Conservation (phyloP, 30 jellyfish, hydroid and myxozoan species). For the Rhopilema esculentum region DNA sequence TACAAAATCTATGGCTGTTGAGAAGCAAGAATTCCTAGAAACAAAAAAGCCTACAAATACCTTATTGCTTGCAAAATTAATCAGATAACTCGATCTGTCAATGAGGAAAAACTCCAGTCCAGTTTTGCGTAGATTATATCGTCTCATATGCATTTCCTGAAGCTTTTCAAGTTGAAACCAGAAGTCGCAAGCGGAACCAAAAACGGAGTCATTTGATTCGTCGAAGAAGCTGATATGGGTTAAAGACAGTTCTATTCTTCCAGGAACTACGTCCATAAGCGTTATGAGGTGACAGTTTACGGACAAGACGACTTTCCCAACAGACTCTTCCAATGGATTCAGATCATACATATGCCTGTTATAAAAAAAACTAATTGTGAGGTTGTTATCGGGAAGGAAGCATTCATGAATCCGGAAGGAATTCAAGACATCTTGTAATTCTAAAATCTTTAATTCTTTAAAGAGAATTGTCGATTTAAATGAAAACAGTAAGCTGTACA, state of each 20-base stretch:
- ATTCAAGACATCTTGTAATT: no score
- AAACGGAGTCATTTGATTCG: conserved; percentile 73
- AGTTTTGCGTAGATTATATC: conserved; percentile 82
- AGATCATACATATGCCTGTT: conserved; percentile 78
- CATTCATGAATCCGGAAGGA: no score
- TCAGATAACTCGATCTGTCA: conserved; percentile 86
- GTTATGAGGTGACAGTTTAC: conserved; percentile 75
- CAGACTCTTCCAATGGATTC: conserved; percentile 65
- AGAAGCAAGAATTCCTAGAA: no score
- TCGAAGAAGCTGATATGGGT: conserved; percentile 85
- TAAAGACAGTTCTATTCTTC: conserved; percentile 78
- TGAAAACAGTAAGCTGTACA: no score
- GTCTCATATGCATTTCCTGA: conserved; percentile 85
- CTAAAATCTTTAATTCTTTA: no score
- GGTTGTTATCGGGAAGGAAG: not conserved
- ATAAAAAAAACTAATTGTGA: not conserved
- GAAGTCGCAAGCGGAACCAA: conserved; percentile 83
- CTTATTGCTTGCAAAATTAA: conserved; percentile 64
- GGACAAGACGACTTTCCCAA: conserved; percentile 47
- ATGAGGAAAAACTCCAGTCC: conserved; percentile 87
- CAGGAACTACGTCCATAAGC: conserved; percentile 84
- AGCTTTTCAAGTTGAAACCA: conserved; percentile 85
- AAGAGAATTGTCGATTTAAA: no score
- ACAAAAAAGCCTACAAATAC: no score
- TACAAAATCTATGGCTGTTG: no score